Percentiles rank a stretch among this genome's conserved stretches.
phyloP scores from a whole-genome alignment of 1,140 invertebrate species.

The Brachionus manjavacas region DNA sequence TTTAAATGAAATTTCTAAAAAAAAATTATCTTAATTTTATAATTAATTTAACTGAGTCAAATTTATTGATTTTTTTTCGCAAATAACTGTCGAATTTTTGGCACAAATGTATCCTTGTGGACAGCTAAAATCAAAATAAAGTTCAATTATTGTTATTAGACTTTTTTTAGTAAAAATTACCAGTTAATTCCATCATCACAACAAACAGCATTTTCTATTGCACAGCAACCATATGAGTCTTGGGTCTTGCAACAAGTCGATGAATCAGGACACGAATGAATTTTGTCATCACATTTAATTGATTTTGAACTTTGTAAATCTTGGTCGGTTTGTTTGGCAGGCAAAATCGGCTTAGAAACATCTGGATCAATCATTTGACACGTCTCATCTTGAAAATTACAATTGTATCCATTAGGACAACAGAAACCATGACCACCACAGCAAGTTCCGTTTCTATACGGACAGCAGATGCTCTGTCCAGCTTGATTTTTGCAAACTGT shows the following conservation, averaged over 20 bases:
- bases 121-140: background rate
- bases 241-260: conserved; percentile 35
- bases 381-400: conserved; percentile 27
- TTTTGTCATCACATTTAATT: conserved; percentile 9
- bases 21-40: background rate
- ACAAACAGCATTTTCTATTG: conserved; percentile 28
- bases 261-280: conserved; percentile 32
- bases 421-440: conserved; percentile 35
- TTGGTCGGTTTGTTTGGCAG: background rate
- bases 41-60: background rate
- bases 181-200: conserved; percentile 40
- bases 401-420: conserved; percentile 36
- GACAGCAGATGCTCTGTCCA: conserved; percentile 15
- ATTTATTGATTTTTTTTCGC: background rate
- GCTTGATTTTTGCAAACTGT: background rate
- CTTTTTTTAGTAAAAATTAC: background rate
- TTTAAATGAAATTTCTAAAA: background rate
- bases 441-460: conserved; percentile 34
- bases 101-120: conserved; percentile 3
- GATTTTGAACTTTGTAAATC: background rate
- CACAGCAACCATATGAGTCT: conserved; percentile 26
- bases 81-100: background rate
- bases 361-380: conserved; percentile 20
- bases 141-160: background rate
- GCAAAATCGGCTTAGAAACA: background rate